These are phyloP conservation scores for Cyaniris semiargus DNA, from an alignment of 2,888 invertebrate species.

Conservation along the genomic window DNA sequence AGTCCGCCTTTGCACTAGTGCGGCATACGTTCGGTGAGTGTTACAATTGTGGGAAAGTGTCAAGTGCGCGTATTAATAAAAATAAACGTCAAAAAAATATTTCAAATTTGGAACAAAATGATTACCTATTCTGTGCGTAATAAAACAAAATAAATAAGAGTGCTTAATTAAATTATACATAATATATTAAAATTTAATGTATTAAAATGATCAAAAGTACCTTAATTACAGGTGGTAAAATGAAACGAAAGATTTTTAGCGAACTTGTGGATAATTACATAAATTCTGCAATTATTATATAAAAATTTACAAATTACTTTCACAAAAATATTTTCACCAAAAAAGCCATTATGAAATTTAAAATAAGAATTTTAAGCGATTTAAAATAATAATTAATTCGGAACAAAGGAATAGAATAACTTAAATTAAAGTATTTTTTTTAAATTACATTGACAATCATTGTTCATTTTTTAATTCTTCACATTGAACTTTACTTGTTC, in stretches of 20 bases:
- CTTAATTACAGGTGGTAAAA: background rate
- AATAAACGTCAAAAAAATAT: background rate
- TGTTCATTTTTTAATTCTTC: too few species aligned
- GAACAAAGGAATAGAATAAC: background rate
- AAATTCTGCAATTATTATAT: too few species aligned
- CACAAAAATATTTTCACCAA: background rate
- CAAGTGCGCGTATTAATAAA: background rate
- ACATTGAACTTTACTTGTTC: too few species aligned
- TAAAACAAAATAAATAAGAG: background rate
- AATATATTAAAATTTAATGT: too few species aligned
- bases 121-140: background rate
- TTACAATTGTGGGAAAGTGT: slow-evolving; percentile 32
- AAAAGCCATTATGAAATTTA: background rate
- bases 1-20: slow-evolving; percentile 66
- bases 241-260: background rate
- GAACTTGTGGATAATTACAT: background rate
- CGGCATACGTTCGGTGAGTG: slow-evolving; percentile 70
- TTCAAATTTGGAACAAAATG: background rate
- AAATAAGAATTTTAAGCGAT: background rate
- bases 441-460: too few species aligned
- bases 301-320: too few species aligned
- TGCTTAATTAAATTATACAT: background rate
- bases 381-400: background rate
- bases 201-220: background rate
- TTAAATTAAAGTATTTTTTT: background rate